Evolutionary conservation across 2,113 vertebrate genomes (phyloP), one percentile per base, ranked within the genome.

Genomic region (Pao palembangensis): DNA sequence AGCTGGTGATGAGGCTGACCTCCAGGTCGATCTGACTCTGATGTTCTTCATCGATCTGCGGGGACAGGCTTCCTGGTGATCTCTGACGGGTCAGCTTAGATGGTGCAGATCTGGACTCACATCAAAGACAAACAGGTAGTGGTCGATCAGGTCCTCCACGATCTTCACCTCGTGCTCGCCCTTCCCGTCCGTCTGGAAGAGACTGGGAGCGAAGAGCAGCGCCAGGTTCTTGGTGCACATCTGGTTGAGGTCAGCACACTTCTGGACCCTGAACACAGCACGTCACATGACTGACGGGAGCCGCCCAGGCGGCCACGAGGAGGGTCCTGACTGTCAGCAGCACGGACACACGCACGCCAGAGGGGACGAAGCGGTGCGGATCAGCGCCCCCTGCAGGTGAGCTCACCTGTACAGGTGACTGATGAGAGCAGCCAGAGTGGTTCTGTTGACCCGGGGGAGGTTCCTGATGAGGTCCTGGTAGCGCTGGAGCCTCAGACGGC

Each of bases 221-320:
- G 96, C 93, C 69, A 99, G 87, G 88, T 99, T 99, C 90, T 96
- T 94, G 4, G 97, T 98, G 88, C 90, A 96, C 97, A 99, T 99
- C 82, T 99, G 97, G 88, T 99, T 99, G 60, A 98, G 89, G 69
- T 92, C 90, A 0, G 95, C 94, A 70, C 96, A 98, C 68, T 98
- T 98, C 90, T 98, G 97, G 43, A 99, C 96, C 59, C 97, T 99
- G 83, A 16, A 20, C 28, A 13, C 21, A n/a, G n/a, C 21, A 23
- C 2, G 21, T 23, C 21, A 23, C 21, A 23, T 23, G 21, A 23
- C 21, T n/a, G n/a, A n/a, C n/a, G n/a, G n/a, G n/a, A n/a, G n/a
- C n/a, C n/a, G n/a, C n/a, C n/a, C n/a, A n/a, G n/a, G n/a, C n/a
- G n/a, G n/a, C n/a, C n/a, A n/a, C n/a, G n/a, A n/a, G n/a, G n/a